A percentile compares a stretch with the other conserved stretches of the same genome.
Conservation (phyloP, 2,888 invertebrate genomes). For the Eupithecia insigniata region DNA sequence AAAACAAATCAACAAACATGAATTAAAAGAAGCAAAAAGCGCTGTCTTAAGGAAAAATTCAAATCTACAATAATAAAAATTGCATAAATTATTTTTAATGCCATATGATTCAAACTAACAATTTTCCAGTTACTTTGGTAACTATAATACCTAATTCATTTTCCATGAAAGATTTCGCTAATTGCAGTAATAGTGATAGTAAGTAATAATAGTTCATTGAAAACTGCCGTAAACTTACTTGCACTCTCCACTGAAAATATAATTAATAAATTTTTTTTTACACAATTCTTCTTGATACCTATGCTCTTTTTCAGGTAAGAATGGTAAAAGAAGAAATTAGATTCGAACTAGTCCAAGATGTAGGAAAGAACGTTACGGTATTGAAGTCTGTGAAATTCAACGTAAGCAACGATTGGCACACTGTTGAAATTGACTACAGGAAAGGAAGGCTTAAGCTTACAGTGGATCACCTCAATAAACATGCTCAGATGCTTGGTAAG, state of each 20-base stretch:
- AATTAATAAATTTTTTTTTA: neutral
- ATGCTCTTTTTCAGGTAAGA: slow-evolving; percentile 82
- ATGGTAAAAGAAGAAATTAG: slow-evolving; percentile 93
- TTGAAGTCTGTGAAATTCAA: slow-evolving; percentile 93
- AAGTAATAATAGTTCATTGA: neutral
- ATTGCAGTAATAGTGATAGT: too few relatives aligned
- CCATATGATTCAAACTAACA: neutral
- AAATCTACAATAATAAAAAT: neutral
- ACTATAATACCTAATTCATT: neutral
- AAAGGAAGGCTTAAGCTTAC: slow-evolving; percentile 89
- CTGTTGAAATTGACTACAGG: slow-evolving; percentile 90
- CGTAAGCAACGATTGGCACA: slow-evolving; percentile 92
- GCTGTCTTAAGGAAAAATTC: slow-evolving; percentile 19
- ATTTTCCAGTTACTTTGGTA: neutral
- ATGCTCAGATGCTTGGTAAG: slow-evolving; percentile 86
- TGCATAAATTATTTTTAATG: neutral
- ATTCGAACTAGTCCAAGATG: slow-evolving; percentile 91
- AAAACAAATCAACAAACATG: slow-evolving; percentile 24
- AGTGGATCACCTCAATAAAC: slow-evolving; percentile 90
- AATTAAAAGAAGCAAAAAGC: slow-evolving; percentile 21
- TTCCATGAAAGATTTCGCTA: neutral
- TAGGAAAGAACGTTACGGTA: slow-evolving; percentile 90
- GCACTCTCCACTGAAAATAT: neutral
- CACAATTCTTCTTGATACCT: neutral
- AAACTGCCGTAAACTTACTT: neutral